Evolutionary conservation across 2,797 vertebrate genomes (phyloP).

Genomic region (Carcharodon carcharias): DNA sequence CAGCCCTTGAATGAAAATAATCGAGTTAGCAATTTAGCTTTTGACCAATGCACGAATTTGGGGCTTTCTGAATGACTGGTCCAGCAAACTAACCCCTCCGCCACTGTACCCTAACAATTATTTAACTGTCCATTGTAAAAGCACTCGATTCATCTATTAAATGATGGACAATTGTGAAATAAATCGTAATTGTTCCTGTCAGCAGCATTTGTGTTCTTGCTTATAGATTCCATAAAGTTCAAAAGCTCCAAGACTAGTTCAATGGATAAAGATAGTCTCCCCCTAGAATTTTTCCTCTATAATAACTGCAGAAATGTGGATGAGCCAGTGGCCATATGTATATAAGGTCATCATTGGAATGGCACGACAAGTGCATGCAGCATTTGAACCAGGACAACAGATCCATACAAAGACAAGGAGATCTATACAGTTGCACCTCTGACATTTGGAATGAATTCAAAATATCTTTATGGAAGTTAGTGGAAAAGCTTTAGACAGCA

Average conservation of each 20-base stretch:
- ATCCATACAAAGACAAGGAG: background rate
- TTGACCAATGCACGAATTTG: background rate
- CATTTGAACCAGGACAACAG: background rate
- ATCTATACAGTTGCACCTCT: background rate
- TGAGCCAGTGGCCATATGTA: background rate
- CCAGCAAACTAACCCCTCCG: background rate
- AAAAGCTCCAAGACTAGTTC: background rate
- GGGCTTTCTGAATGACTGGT: background rate
- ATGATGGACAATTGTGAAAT: background rate
- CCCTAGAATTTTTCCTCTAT: background rate
- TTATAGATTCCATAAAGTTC: background rate
- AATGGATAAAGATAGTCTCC: background rate
- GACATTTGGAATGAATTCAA: background rate
- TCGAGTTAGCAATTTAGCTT: background rate
- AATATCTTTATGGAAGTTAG: background rate
- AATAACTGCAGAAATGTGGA: background rate
- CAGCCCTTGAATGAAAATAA: background rate
- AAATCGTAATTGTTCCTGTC: background rate
- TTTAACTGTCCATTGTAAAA: background rate
- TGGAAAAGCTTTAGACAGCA: background rate
- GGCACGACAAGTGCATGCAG: background rate
- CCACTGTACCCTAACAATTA: background rate
- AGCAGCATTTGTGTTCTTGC: background rate
- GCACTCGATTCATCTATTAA: background rate
- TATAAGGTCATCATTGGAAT: background rate